Percentiles rank a stretch among this genome's conserved stretches.
Conservation (phyloP, 2,113 vertebrate species). For the Microtus oregoni region DNA sequence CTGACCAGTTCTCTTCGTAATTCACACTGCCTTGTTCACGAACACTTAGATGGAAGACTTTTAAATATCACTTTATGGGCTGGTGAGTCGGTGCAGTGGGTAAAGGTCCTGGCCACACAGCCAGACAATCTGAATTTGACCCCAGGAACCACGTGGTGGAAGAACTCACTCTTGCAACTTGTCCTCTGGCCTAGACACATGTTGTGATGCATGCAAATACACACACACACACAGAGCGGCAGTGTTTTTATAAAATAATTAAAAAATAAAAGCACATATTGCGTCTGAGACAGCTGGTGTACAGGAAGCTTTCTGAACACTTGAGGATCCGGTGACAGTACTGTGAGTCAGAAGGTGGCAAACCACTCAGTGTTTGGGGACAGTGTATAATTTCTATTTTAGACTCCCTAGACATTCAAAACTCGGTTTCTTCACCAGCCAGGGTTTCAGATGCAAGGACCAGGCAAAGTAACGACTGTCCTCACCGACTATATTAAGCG, state of each 20-base stretch:
- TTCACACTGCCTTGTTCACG: conserved; percentile 26
- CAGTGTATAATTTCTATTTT: conserved; percentile 58
- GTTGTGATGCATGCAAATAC: not conserved
- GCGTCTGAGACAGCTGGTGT: conserved; percentile 47
- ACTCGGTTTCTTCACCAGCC: conserved; percentile 28
- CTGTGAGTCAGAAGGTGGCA: conserved; percentile 60
- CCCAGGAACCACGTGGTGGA: not conserved
- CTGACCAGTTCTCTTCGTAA: conserved; percentile 10
- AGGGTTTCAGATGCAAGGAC: not conserved
- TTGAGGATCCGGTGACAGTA: not conserved
- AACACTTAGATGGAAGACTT: not conserved
- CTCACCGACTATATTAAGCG: not conserved
- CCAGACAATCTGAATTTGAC: not conserved
- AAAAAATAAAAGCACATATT: not conserved
- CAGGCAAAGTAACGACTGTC: not conserved
- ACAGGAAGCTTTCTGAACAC: conserved; percentile 52
- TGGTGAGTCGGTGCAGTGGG: too few species aligned
- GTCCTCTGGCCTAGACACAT: not conserved
- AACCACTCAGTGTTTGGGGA: conserved; percentile 65
- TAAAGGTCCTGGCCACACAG: not conserved
- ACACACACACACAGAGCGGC: too few species aligned
- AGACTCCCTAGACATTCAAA: conserved; percentile 45
- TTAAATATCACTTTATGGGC: not conserved
- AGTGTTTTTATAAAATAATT: conserved; percentile 1
- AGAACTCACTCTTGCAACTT: not conserved